Percentiles rank a stretch among this genome's conserved stretches.
phyloP scores from a whole-genome alignment of 1,140 invertebrate genomes.

The Drosophila ironensis region DNA sequence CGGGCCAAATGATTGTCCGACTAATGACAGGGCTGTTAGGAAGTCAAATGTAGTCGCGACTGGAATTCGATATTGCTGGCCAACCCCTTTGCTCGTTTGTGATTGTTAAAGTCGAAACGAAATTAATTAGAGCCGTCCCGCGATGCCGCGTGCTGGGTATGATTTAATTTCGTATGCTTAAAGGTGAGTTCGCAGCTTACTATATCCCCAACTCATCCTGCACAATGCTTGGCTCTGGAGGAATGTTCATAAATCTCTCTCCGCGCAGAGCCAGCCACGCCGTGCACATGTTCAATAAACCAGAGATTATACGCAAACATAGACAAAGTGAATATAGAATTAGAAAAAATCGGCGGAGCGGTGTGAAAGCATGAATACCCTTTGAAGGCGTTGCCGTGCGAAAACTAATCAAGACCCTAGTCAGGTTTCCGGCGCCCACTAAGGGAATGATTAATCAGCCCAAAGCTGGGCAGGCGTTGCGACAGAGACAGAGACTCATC shows the following conservation, averaged over 20 bases:
- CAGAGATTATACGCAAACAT: slow-evolving; percentile 44
- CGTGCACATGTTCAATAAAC: slow-evolving; percentile 48
- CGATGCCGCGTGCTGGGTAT: background rate
- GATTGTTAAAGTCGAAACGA: slow-evolving; percentile 7
- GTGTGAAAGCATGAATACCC: slow-evolving; percentile 21
- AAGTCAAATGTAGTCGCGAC: slow-evolving; percentile 69
- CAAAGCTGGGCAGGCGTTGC: background rate
- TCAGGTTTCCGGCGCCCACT: slow-evolving; percentile 3
- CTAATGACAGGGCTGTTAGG: slow-evolving; percentile 66
- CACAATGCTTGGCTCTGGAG: background rate
- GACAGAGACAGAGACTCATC: background rate
- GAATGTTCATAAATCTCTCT: slow-evolving; percentile 34
- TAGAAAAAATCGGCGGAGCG: slow-evolving; percentile 6
- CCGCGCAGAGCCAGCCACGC: slow-evolving; percentile 17
- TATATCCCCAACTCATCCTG: slow-evolving; percentile 14
- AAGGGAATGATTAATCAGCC: slow-evolving; percentile 2
- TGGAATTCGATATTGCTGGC: slow-evolving; percentile 65
- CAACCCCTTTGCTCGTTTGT: background rate
- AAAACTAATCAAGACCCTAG: slow-evolving; percentile 14
- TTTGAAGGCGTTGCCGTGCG: slow-evolving; percentile 1
- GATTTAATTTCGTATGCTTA: slow-evolving; percentile 27
- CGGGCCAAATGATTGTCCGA: slow-evolving; percentile 20
- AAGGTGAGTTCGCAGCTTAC: slow-evolving; percentile 17
- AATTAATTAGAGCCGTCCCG: slow-evolving; percentile 35
- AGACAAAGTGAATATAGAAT: slow-evolving; percentile 51